Evolutionary conservation across 2,888 invertebrate genomes (phyloP), one percentile per base, ranked within the genome.

Genomic region (Ennomos quercinarius): DNA sequence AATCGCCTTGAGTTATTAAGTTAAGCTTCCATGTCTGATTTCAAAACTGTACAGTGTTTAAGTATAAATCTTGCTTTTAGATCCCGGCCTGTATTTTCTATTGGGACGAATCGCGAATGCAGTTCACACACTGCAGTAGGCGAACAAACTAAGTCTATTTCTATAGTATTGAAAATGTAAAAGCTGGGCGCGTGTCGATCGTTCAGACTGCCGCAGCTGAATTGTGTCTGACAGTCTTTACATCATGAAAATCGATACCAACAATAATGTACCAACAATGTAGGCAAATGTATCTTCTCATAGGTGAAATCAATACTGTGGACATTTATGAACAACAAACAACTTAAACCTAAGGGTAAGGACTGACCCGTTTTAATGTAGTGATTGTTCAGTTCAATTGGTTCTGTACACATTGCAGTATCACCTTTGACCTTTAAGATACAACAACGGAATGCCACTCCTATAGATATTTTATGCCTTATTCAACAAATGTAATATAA

Each of bases 1-100:
- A 50, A 56, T 61, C 51, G 45, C 50, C 43, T 42, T 43, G 55
- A 55, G 47, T 56, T 61, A 61, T 61, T 52, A 55, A 55, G 38
- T 48, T 43, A 11, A 17, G 35, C 38, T 39, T 51, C 51, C 48
- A 53, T 48, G 52, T 53, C 47, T 59, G 52, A 59, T 59, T 59
- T 50, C 11, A 42, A 58, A 58, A 42, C 52, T 46, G 34, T 48
- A 49, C 43, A 2, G 17, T 3, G 17, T 17, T 2, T 3, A 37
- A 12, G 13, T 13, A 39, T 27, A 46, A 41, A 36, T 27, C 27
- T 38, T 38, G 36, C 9, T 45, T 58, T 44, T 44, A 49, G 39
- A 40, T 13, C 48, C 13, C 48, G 11, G 55, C 55, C 45, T 54
- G 54, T 42, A 60, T 54, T 55, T 55, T 55, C 45, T 60, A 55